Conservation (phyloP, 2,797 vertebrate genomes). For the Threskiornis aethiopicus region DNA sequence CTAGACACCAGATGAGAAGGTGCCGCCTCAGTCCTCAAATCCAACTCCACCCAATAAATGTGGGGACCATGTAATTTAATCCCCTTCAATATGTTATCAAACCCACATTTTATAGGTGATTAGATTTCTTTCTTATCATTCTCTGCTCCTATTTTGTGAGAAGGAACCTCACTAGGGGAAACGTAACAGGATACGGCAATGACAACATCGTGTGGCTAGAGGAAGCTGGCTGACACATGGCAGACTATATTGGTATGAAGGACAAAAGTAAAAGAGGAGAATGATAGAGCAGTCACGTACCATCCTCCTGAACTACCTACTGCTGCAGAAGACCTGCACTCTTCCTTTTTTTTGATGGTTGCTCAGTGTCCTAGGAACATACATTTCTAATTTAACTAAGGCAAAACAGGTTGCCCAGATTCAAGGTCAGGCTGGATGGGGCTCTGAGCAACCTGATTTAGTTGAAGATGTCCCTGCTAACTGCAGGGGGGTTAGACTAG, state of each 20-base stretch:
- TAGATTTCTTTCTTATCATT: background rate
- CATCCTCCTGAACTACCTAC: background rate
- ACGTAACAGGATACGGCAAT: background rate
- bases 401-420: background rate
- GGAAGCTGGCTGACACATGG: background rate
- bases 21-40: background rate
- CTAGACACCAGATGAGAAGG: background rate
- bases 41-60: background rate
- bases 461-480: background rate
- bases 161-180: background rate
- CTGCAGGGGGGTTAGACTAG: rapidly evolving
- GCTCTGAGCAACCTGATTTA: background rate
- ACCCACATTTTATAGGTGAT: background rate
- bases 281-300: background rate
- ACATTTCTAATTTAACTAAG: constrained; percentile 6
- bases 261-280: background rate
- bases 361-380: background rate
- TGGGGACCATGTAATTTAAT: background rate
- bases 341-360: background rate
- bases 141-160: background rate
- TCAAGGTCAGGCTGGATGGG: background rate
- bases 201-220: background rate
- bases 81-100: background rate
- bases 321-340: background rate
- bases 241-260: background rate